A percentile compares a stretch with the other conserved stretches of the same genome.
Conservation (phyloP, 1,140 invertebrate genomes). For the Rhynchophorus ferrugineus region DNA sequence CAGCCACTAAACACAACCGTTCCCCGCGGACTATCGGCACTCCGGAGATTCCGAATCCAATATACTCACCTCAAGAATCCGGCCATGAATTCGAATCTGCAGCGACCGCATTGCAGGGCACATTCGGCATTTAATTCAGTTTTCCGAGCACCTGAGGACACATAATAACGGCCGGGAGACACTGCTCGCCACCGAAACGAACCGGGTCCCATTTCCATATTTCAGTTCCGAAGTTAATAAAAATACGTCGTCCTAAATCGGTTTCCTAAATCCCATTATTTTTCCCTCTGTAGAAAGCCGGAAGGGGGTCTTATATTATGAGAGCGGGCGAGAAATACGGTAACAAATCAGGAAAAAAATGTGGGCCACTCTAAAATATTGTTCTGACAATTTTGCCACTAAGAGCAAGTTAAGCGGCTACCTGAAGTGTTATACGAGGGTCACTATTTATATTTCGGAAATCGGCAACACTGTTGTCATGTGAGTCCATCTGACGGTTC, state of each 20-base stretch:
- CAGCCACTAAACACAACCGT: constrained; percentile 3
- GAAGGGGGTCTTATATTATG: constrained; percentile 3
- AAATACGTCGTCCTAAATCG: constrained; percentile 20
- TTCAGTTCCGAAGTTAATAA: constrained; percentile 20
- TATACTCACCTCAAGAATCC: constrained; percentile 13
- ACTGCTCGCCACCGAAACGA: not conserved
- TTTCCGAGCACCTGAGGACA: constrained; percentile 20
- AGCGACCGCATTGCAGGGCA: constrained; percentile 21
- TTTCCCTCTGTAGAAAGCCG: not conserved
- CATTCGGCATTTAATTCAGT: constrained; percentile 25
- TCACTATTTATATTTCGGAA: too few species aligned
- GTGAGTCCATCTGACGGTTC: too few species aligned
- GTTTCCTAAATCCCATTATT: constrained; percentile 17
- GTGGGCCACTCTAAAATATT: not conserved
- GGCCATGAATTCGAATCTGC: constrained; percentile 22
- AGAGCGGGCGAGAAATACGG: not conserved
- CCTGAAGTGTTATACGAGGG: too few species aligned
- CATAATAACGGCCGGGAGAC: constrained; percentile 16
- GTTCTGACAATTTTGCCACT: not conserved
- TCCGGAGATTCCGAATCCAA: constrained; percentile 12
- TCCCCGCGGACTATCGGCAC: constrained; percentile 5
- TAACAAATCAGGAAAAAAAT: constrained; percentile 9
- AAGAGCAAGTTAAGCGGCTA: too few species aligned
- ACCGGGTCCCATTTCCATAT: constrained; percentile 15
- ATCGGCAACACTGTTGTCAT: too few species aligned